phyloP scores from a whole-genome alignment of 1,140 invertebrate genomes.

The Coenobita brevimanus region DNA sequence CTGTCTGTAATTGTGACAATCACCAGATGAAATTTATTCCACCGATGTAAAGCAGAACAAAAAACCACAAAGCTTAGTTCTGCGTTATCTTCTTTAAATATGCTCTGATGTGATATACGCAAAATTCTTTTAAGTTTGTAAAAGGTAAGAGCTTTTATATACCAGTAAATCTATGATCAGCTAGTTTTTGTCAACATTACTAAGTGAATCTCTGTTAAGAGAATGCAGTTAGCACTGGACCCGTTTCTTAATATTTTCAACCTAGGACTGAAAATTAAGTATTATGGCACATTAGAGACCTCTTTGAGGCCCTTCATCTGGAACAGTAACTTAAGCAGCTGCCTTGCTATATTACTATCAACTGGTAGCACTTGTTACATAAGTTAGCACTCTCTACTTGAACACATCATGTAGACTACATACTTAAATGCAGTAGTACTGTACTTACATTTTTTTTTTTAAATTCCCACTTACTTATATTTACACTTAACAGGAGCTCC shows the following conservation, averaged over 20 bases:
- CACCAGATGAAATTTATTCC: not conserved
- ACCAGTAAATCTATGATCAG: not conserved
- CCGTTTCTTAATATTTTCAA: constrained; percentile 61
- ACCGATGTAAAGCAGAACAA: not conserved
- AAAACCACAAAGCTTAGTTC: no score
- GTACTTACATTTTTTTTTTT: no score
- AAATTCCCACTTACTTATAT: no score
- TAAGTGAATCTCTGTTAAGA: constrained; percentile 40
- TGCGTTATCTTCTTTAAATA: no score
- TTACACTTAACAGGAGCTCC: no score
- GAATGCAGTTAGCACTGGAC: constrained; percentile 53
- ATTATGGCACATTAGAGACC: constrained; percentile 63
- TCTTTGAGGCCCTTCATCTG: constrained; percentile 30
- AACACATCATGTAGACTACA: no score
- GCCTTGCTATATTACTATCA: constrained; percentile 38
- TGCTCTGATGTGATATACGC: no score
- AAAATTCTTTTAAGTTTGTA: no score
- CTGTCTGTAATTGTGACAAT: constrained; percentile 26
- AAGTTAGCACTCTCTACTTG: no score
- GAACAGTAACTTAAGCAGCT: constrained; percentile 56
- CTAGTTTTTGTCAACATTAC: constrained; percentile 34
- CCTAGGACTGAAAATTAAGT: constrained; percentile 58
- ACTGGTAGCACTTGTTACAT: constrained; percentile 7
- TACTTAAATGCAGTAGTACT: no score
- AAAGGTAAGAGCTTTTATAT: not conserved